Evolutionary conservation across 2,113 vertebrate genomes (phyloP), one percentile per base, ranked within the genome.

Genomic region (Glaucidium brasilianum): DNA sequence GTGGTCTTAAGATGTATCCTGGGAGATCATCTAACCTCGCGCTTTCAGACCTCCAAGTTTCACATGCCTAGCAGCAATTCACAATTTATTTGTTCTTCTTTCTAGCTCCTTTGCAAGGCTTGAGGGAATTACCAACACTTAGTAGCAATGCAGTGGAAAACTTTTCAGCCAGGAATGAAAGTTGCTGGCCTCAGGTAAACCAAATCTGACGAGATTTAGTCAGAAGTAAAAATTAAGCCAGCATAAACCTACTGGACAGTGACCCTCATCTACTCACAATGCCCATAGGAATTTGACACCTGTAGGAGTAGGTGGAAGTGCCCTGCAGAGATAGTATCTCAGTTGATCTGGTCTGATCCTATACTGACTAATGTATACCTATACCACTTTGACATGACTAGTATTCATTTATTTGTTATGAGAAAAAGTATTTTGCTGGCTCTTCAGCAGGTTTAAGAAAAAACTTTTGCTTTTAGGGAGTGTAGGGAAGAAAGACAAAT

Each of bases 91-190:
- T 97, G 87, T 96, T 89, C 92, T 93, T 85, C 79, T 95, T 93
- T 62, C 93, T 95, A 94, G 91, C 82, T 97, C 78, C 67, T 97
- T 98, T 97, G 96, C 95, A 97, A 94, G 92, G 55, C 93, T 96
- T 97, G 75, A 92, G 89, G 94, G 94, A 98, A 97, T 97, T 96
- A 96, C 27, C 85, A 96, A 85, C 84, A 88, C 84, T 98, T 96
- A 88, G 85, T 95, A 95, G 76, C 81, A 97, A 93, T 91, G 89
- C 84, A 98, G 62, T 96, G 75, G 86, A 95, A 76, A 96, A 72
- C 26, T 85, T 94, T 74, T 96, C 94, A 94, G 88, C 89, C 75
- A 43, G n/a, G 63, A 82, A n/a, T 78, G 43, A 96, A 88, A 76
- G 34, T 49, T 97, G 53, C 89, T 97, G 88, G 96, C 96, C 94